These are phyloP conservation scores for Palaemon carinicauda DNA, from an alignment of 1,140 invertebrate genomes.

Conservation along the genomic window DNA sequence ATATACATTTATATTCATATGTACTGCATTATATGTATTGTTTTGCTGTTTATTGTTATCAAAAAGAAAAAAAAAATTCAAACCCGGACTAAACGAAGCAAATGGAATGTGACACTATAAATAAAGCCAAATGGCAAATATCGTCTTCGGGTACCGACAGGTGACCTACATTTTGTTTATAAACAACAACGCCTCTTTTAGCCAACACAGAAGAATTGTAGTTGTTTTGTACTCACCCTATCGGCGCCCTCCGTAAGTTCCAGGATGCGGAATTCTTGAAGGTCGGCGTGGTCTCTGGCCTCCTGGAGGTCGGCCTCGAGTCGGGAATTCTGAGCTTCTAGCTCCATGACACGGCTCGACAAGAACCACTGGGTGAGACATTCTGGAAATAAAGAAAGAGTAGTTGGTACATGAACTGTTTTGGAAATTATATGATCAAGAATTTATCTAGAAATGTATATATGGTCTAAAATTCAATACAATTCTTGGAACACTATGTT, in stretches of 20 bases:
- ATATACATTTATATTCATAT: too few relatives aligned
- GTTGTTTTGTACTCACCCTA: conserved; percentile 46
- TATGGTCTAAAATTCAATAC: too few relatives aligned
- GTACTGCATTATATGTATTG: too few relatives aligned
- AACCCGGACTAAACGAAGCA: too few relatives aligned
- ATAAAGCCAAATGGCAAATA: too few relatives aligned
- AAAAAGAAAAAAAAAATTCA: neutral
- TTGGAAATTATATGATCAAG: neutral
- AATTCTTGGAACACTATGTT: too few relatives aligned
- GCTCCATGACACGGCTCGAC: conserved; percentile 31
- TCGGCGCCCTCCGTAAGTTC: conserved; percentile 68
- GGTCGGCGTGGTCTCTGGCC: conserved; percentile 70
- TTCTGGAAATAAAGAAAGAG: neutral
- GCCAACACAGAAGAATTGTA: neutral
- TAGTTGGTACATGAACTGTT: neutral
- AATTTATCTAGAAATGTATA: too few relatives aligned
- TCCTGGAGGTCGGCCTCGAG: conserved; percentile 67
- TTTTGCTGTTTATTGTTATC: too few relatives aligned
- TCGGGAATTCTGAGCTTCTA: conserved; percentile 35
- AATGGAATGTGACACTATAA: neutral
- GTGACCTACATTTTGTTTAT: too few relatives aligned
- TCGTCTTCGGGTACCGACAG: too few relatives aligned
- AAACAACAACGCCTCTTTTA: too few relatives aligned
- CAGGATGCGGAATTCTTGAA: conserved; percentile 71
- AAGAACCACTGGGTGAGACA: conserved; percentile 10